Evolutionary conservation across 2,797 vertebrate genomes (phyloP), one percentile per base, ranked within the genome.

Genomic region (Aplochiton taeniatus): DNA sequence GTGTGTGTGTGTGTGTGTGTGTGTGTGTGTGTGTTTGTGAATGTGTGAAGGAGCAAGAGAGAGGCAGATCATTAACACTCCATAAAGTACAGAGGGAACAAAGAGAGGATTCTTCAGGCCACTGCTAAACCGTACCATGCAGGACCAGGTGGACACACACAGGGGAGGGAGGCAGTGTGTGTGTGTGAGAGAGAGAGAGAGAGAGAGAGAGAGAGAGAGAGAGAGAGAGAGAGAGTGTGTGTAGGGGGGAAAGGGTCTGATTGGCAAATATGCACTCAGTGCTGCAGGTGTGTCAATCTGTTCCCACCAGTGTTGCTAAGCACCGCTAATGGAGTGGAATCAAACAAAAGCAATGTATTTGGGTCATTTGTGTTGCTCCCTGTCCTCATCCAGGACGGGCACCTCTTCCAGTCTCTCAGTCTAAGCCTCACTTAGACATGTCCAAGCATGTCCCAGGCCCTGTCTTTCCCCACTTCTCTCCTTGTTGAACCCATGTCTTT

Each of bases 251-350:
- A 61, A 48, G 49, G 70, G 45, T 58, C 43, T 67, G 85, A 89
- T 6, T 79, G 81, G 78, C 77, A 81, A 70, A 53, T 61, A 87
- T 85, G 85, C 81, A 73, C 11, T 61, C 72, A 69, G 70, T 68
- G 59, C 67, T 69, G 86, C 87, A 89, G 88, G 88, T 91, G 89
- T 85, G 63, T 61, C 60, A 57, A 73, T 68, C 58, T 47, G 19
- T 70, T 76, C 80, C 82, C 82, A 75, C 70, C 64, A 45, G 61
- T 65, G 85, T 87, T 89, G 89, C 83, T 76, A 74, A 82, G 83
- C 41, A 61, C 80, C 65, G 58, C 73, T 58, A 77, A 71, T 74
- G 68, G 65, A 77, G 61, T 66, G 63, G 65, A 84, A 76, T 46
- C 16, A 43, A 14, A 42, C 60, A 54, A 43, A 66, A 56, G 52